Percentiles rank a stretch among this genome's conserved stretches.
phyloP scores from a whole-genome alignment of 2,113 vertebrate genomes.

The Chitala chitala region DNA sequence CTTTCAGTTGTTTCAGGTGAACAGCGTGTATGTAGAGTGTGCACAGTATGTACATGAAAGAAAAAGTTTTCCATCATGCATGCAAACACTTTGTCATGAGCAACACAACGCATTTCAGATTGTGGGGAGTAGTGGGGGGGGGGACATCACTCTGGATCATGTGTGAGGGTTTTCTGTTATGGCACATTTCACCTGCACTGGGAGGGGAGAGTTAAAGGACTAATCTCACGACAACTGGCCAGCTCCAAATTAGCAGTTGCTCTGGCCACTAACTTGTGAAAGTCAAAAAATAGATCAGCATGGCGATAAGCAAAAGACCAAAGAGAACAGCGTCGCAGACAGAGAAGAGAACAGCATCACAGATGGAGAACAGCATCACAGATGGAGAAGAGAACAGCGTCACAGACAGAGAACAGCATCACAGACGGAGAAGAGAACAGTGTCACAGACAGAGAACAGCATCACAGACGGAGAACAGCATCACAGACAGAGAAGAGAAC shows the following conservation, averaged over 20 bases:
- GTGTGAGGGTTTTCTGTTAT: too few relatives aligned
- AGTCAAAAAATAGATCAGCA: slow-evolving; percentile 40
- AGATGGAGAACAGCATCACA: not conserved
- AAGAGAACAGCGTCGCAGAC: too few relatives aligned
- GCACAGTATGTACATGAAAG: not conserved
- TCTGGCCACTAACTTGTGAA: slow-evolving; percentile 11
- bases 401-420: too few relatives aligned
- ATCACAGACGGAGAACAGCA: too few relatives aligned
- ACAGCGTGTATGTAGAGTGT: slow-evolving; percentile 24
- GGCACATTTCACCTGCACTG: not conserved
- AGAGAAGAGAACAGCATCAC: not conserved
- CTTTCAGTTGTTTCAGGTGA: slow-evolving; percentile 19
- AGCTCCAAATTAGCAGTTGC: slow-evolving; percentile 25
- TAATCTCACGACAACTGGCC: slow-evolving; percentile 21
- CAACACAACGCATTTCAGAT: slow-evolving; percentile 16
- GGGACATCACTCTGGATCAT: too few relatives aligned
- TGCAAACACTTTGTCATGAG: slow-evolving; percentile 8
- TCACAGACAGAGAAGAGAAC: too few relatives aligned
- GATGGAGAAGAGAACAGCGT: not conserved
- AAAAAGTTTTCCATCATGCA: too few relatives aligned
- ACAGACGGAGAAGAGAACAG: too few relatives aligned
- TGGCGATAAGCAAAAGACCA: not conserved
- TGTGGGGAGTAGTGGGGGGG: not conserved
- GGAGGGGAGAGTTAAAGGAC: slow-evolving; percentile 20
- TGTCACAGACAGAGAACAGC: too few relatives aligned